Evolutionary conservation across 2,797 vertebrate genomes (phyloP), one percentile per base, ranked within the genome.

Genomic region (Chelon auratus): DNA sequence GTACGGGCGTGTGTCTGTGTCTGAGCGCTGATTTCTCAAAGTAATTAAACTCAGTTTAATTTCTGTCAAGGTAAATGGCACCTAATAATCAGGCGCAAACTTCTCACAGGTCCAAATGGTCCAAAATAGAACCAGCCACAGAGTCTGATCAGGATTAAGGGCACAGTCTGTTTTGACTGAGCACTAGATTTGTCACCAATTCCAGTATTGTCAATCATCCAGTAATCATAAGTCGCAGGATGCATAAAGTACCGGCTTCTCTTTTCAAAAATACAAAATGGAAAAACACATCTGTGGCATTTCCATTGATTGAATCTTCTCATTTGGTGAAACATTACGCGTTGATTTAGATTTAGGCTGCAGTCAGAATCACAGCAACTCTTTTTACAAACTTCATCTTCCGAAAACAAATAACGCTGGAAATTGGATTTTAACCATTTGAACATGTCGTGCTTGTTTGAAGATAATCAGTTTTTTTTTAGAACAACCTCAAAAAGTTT

Each of bases 1-100:
- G 33, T 50, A 51, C 11, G 5, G 47, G 40, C 67, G 48, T 68
- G 50, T 70, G 15, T 63, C n/a, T 58, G 18, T 52, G 39, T 78
- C 53, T 36, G 50, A 42, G 52, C 37, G 13, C 65, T 47, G 48
- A 47, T 77, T 70, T 79, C 80, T 22, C 64, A 74, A 52, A 66
- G 75, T 80, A 83, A 86, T 87, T 84, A 84, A 82, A 81, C 69
- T 9, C 36, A 51, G 62, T 78, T 75, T 73, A 77, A 78, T 81
- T 62, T 73, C 65, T 61, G 56, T 39, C 40, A 77, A 26, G 78
- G 80, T 80, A 58, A 84, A 72, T 42, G 18, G 26, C 37, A 42
- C 40, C 51, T 55, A 36, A 75, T 74, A 62, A 81, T 80, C 39
- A 33, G 20, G 14, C 62, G 20, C 1, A 58, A 36, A 76, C 69